A percentile compares a stretch with the other conserved stretches of the same genome.
Conservation (phyloP, 37 sponge, comb jelly and placozoan species). For the Agelas oroides region DNA sequence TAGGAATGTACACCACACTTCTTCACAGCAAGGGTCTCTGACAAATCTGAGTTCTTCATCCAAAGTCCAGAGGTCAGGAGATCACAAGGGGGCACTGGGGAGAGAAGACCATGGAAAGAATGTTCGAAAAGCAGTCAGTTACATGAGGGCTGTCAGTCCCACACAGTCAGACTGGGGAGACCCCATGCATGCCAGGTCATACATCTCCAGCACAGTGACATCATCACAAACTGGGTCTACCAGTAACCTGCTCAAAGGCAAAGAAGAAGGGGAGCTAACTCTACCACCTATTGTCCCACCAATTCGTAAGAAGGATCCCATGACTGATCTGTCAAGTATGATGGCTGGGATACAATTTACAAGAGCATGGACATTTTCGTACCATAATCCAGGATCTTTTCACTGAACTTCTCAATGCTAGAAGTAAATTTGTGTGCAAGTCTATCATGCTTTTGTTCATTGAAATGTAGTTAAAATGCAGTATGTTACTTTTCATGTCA, state of each 20-base stretch:
- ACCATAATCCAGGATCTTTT: neutral
- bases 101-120: conserved; percentile 35
- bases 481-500: too few relatives aligned
- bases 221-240: conserved; percentile 40
- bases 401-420: neutral
- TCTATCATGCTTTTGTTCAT: too few relatives aligned
- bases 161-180: conserved; percentile 76
- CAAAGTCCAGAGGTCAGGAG: neutral
- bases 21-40: conserved; percentile 4
- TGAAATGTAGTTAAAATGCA: too few relatives aligned
- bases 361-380: conserved; percentile 78
- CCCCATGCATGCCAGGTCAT: conserved; percentile 63
- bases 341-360: conserved; percentile 50
- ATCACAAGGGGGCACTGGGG: neutral
- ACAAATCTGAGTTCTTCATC: conserved; percentile 1
- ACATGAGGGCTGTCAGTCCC: conserved; percentile 72
- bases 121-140: conserved; percentile 32
- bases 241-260: conserved; percentile 8
- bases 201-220: conserved; percentile 53
- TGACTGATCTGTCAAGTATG: conserved; percentile 13
- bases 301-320: conserved; percentile 5
- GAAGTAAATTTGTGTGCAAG: too few relatives aligned
- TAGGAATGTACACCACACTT: too few relatives aligned
- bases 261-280: neutral
- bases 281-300: conserved; percentile 29